Evolutionary conservation across 2,113 vertebrate species (phyloP).

Genomic region (Oplegnathus fasciatus): DNA sequence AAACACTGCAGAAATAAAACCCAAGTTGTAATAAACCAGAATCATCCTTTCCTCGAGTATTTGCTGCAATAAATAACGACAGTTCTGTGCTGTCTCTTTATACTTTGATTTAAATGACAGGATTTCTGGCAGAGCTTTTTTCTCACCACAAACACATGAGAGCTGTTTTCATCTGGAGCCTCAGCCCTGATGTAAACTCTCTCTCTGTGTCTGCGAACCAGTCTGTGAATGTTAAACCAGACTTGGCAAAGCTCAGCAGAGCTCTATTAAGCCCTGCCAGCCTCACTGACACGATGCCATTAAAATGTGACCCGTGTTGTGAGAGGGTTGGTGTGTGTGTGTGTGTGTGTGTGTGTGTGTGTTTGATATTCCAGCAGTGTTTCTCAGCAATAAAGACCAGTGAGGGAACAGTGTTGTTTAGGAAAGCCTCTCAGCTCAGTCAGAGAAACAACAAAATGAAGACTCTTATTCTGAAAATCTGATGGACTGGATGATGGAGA

Average conservation of each 20-base stretch:
- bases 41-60: background rate
- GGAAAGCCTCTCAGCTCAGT: background rate
- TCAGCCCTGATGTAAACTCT: slow-evolving; percentile 16
- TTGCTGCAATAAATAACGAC: background rate
- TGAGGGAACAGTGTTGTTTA: slow-evolving; percentile 11
- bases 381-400: slow-evolving; percentile 40
- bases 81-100: background rate
- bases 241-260: slow-evolving; percentile 41
- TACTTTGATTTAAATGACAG: background rate
- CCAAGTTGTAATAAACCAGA: background rate
- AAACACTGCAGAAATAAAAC: background rate
- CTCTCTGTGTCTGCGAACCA: background rate
- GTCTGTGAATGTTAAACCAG: slow-evolving; percentile 42
- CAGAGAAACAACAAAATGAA: background rate
- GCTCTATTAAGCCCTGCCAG: slow-evolving; percentile 58
- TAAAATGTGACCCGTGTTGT: slow-evolving; percentile 58
- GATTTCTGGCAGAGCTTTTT: background rate
- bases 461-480: slow-evolving; percentile 29
- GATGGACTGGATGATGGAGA: background rate
- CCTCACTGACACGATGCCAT: slow-evolving; percentile 53
- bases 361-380: slow-evolving; percentile 51
- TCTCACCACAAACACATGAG: background rate
- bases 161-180: slow-evolving; percentile 21
- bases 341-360: slow-evolving; percentile 20
- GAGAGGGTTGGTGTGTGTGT: slow-evolving; percentile 6